A percentile compares a stretch with the other conserved stretches of the same genome.
phyloP scores from a whole-genome alignment of 2,888 invertebrate genomes.

The Cephalotes varians region DNA sequence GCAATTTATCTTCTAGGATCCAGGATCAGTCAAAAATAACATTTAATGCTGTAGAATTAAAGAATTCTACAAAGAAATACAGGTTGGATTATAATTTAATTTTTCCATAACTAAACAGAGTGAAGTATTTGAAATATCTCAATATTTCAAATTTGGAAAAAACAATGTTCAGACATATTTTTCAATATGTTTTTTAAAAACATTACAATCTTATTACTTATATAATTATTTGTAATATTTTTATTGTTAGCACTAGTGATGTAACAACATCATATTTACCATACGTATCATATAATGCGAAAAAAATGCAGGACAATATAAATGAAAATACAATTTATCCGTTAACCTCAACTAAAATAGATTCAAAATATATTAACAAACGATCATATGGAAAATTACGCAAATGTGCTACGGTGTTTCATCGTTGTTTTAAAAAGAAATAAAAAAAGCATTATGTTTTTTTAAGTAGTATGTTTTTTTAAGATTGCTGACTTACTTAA shows the following conservation, averaged over 20 bases:
- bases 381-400: neutral
- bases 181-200: neutral
- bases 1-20: too few relatives aligned
- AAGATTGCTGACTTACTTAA: neutral
- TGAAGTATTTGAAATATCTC: neutral
- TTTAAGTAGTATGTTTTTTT: too few relatives aligned
- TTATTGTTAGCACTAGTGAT: neutral
- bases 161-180: neutral
- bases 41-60: too few relatives aligned
- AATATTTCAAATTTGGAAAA: neutral
- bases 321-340: neutral
- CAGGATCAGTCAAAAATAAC: too few relatives aligned
- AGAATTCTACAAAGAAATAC: too few relatives aligned
- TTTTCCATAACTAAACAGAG: neutral
- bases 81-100: constrained; percentile 1
- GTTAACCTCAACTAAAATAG: neutral
- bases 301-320: neutral
- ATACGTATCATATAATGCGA: neutral
- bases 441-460: too few relatives aligned
- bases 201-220: neutral
- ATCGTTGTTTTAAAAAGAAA: neutral
- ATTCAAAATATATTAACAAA: neutral
- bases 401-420: neutral
- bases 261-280: neutral
- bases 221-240: constrained; percentile 9